phyloP scores from a whole-genome alignment of 2,113 vertebrate species.

The Brachyistius frenatus region DNA sequence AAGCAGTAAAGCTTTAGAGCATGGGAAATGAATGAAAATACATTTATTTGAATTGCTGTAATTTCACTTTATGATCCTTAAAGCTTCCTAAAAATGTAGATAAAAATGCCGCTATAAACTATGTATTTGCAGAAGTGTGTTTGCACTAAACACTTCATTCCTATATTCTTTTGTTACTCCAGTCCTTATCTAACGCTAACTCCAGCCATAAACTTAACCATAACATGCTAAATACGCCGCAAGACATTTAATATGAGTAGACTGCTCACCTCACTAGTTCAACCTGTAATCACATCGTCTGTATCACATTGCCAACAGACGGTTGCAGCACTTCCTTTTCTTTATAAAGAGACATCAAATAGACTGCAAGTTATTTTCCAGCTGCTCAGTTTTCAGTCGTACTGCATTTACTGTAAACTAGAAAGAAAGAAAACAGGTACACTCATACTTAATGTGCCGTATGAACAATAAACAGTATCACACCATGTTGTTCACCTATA shows the following conservation, averaged over 20 bases:
- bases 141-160: constrained; percentile 7
- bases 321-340: too few species aligned
- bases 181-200: not conserved
- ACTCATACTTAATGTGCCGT: too few species aligned
- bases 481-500: too few species aligned
- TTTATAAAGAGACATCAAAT: too few species aligned
- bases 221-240: not conserved
- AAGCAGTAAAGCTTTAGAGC: constrained; percentile 34
- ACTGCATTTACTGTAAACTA: too few species aligned
- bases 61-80: not conserved
- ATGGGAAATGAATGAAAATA: constrained; percentile 33
- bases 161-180: not conserved
- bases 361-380: not conserved
- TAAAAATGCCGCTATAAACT: not conserved
- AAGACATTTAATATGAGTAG: not conserved
- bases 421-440: too few species aligned
- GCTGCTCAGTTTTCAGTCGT: too few species aligned
- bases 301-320: not conserved
- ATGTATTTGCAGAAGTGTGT: not conserved
- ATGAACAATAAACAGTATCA: too few species aligned
- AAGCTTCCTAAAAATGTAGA: constrained; percentile 11
- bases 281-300: not conserved
- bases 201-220: not conserved
- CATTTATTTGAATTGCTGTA: not conserved
- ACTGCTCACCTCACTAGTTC: not conserved